Evolutionary conservation across 2,797 vertebrate genomes (phyloP), one percentile per base, ranked within the genome.

Genomic region (Smutsia gigantea): DNA sequence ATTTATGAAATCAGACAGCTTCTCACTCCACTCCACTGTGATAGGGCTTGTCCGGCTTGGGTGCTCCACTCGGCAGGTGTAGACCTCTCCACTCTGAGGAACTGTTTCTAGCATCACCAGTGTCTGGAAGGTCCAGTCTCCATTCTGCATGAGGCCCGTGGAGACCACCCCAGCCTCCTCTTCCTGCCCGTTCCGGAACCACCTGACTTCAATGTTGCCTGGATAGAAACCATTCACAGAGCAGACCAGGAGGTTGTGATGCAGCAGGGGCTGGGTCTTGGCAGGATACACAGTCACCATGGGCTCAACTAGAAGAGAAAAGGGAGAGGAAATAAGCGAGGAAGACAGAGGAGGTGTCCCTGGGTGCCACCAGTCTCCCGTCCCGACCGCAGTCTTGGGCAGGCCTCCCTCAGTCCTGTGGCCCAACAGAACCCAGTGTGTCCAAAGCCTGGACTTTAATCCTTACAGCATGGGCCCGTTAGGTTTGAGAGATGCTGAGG

Each of bases 31-130:
- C 8, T 94, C 23, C 59, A 74, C 8, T 0, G 53, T 75, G 72
- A 82, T 0, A 18, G 97, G 97, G 9, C 27, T 72, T 0, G 0
- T 2, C 49, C 3, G 42, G 23, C 95, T 98, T 9, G 68, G 29
- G 34, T 94, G 94, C 2, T 95, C 90, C 94, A 97, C 90, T 4
- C 84, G 93, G 74, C 94, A 98, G 87, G 68, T 92, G 57, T 72
- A 98, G 21, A 95, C 25, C 29, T 94, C 88, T 79, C 96, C 94
- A 66, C 90, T 88, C 64, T 55, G 87, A 42, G 84, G 93, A 1
- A 5, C 79, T 2, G n/a, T 86, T 87, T 98, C 95, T 69, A 98
- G 92, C 97, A 87, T 95, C 74, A 97, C 87, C 61, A 96, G 49
- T 1, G 17, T 91, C 88, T 97, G 96, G 89, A 93, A 97, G 90